These are phyloP conservation scores for mouse (Mus musculus) DNA, from an alignment of 2,113 vertebrate species.

Conservation along the genomic window DNA sequence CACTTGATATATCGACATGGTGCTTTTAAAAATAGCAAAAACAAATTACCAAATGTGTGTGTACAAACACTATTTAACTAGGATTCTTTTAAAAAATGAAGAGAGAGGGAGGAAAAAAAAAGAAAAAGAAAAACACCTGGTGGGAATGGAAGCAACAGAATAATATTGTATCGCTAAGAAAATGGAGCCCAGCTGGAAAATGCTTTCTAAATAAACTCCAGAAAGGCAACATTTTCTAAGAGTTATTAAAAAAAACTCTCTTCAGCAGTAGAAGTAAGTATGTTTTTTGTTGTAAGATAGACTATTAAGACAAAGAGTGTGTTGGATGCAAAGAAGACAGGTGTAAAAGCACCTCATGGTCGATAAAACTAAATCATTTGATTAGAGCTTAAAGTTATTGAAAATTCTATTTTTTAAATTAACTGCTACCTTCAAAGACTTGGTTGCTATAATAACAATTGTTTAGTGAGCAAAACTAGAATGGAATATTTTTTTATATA, in stretches of 20 bases:
- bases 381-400: background rate
- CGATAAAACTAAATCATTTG: slow-evolving; percentile 36
- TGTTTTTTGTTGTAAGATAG: slow-evolving; percentile 30
- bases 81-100: background rate
- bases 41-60: slow-evolving; percentile 63
- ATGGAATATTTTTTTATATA: background rate
- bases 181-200: background rate
- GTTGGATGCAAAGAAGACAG: background rate
- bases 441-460: slow-evolving; percentile 40
- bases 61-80: background rate
- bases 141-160: slow-evolving; percentile 61
- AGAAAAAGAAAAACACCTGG: slow-evolving; percentile 52
- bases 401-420: slow-evolving; percentile 61
- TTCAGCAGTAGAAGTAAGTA: background rate
- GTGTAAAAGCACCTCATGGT: slow-evolving; percentile 74
- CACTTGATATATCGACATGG: slow-evolving; percentile 81
- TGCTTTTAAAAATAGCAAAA: slow-evolving; percentile 80
- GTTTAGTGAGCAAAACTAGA: background rate
- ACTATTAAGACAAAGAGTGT: background rate
- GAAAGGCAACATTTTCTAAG: slow-evolving; percentile 66
- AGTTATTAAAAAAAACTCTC: background rate
- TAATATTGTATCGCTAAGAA: slow-evolving; percentile 42
- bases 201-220: slow-evolving; percentile 49
- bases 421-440: background rate
- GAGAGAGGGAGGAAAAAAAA: background rate